Base-by-base conservation (phyloP, 2,888 invertebrate species). In the Eueremaeus valkanovi region DNA sequence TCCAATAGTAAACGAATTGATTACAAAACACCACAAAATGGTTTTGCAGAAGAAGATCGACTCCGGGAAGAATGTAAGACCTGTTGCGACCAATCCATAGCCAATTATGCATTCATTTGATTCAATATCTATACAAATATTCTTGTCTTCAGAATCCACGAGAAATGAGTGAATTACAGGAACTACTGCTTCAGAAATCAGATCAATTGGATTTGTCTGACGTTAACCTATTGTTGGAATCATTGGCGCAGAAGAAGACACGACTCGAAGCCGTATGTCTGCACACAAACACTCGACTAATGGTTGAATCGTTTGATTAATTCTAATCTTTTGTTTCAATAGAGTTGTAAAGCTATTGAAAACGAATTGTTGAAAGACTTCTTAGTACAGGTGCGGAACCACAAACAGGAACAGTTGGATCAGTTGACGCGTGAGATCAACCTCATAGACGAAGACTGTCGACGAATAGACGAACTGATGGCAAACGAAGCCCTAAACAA, bases 291-390 rank as follows among this genome's bases (percentile, higher is more conserved):
- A n/a, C n/a, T n/a, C n/a, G n/a, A n/a, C n/a, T n/a, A n/a, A n/a
- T n/a, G n/a, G n/a, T n/a, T n/a, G n/a, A n/a, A n/a, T n/a, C n/a
- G n/a, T n/a, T n/a, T n/a, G n/a, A n/a, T 36, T 58, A 55, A 18
- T 45, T 13, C 6, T 40, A 9, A 9, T 40, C 6, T 40, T 72
- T 24, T 77, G 73, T 72, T 73, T 73, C 78, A 78, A 16, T 77
- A 84, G 83, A 83, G 83, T 79, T 81, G 81, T 89, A 63, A 89
- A 89, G 80, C 90, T 88, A 2, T 91, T 0, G 92, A 93, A 83
- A 91, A 91, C 81, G 87, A 90, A 78, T 85, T 95, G n/a, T 84
- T 94, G 55, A 88, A 90, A 82, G 92, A 93, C 83, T 95, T 95
- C 83, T 85, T 95, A 27, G 87, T 88, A 76, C 90, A 92, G 82